phyloP scores from a whole-genome alignment of 2,113 vertebrate species.

The Triplophysa siluroides region DNA sequence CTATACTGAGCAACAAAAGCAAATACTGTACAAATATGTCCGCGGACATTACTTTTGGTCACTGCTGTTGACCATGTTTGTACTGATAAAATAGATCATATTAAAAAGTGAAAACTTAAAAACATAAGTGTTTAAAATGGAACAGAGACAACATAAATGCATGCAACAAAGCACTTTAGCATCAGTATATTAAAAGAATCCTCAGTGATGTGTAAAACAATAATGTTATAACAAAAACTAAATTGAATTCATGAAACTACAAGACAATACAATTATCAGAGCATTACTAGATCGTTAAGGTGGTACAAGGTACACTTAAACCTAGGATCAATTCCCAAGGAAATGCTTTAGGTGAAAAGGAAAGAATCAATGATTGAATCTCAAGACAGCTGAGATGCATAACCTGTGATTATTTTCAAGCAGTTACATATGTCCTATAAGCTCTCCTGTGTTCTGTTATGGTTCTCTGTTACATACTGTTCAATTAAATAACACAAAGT shows the following conservation, averaged over 20 bases:
- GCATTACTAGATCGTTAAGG: constrained; percentile 53
- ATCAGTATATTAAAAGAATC: constrained; percentile 4
- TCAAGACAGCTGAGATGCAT: constrained; percentile 68
- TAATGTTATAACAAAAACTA: constrained; percentile 3
- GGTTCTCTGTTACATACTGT: not conserved
- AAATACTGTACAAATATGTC: too few relatives aligned
- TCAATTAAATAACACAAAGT: not conserved
- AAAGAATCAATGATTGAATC: constrained; percentile 66
- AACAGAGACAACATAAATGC: constrained; percentile 21
- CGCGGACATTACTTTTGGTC: too few relatives aligned
- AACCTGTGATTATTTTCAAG: not conserved
- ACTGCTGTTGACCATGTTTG: not conserved
- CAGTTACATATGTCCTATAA: not conserved
- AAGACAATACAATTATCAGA: constrained; percentile 19
- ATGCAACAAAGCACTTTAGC: constrained; percentile 58
- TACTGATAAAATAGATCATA: constrained; percentile 2
- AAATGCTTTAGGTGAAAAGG: constrained; percentile 83
- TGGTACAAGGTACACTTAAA: constrained; percentile 73
- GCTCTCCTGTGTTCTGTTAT: not conserved
- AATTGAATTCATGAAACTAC: not conserved
- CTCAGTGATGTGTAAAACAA: constrained; percentile 23
- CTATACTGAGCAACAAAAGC: too few relatives aligned
- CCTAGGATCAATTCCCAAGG: constrained; percentile 89
- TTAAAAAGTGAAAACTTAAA: not conserved
- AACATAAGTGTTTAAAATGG: not conserved